phyloP scores from a whole-genome alignment of 2,113 vertebrate species.

The Cygnus buccinator region DNA sequence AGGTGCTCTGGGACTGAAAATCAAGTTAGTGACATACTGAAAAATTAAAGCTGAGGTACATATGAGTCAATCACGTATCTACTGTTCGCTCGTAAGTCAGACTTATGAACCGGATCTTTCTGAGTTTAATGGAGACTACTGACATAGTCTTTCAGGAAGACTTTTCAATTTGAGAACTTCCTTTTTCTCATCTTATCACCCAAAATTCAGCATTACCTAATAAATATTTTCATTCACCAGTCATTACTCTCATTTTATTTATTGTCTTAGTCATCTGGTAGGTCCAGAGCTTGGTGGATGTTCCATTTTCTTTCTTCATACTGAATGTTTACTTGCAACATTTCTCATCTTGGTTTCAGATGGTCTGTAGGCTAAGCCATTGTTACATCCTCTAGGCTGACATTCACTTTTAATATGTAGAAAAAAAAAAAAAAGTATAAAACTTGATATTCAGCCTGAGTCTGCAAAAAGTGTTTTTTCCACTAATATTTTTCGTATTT shows the following conservation, averaged over 20 bases:
- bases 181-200: not conserved
- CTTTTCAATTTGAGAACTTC: not conserved
- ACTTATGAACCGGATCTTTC: not conserved
- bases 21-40: slow-evolving; percentile 31
- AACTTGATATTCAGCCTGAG: not conserved
- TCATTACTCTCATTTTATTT: not conserved
- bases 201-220: not conserved
- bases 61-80: slow-evolving; percentile 39
- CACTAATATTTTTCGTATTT: not conserved
- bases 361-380: not conserved
- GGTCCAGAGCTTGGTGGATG: not conserved
- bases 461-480: not conserved
- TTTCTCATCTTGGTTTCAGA: not conserved
- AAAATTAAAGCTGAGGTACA: slow-evolving; percentile 51
- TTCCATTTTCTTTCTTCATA: not conserved
- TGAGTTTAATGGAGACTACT: not conserved
- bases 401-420: not conserved
- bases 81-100: not conserved
- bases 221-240: not conserved
- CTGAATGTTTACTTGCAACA: not conserved
- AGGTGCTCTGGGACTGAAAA: slow-evolving; percentile 46
- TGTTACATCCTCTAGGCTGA: not conserved
- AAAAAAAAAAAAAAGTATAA: not conserved
- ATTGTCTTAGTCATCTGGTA: not conserved
- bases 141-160: not conserved